Percentiles rank a stretch among this genome's conserved stretches.
phyloP scores from a whole-genome alignment of 2,888 invertebrate species.

The Cylloceria caligata region DNA sequence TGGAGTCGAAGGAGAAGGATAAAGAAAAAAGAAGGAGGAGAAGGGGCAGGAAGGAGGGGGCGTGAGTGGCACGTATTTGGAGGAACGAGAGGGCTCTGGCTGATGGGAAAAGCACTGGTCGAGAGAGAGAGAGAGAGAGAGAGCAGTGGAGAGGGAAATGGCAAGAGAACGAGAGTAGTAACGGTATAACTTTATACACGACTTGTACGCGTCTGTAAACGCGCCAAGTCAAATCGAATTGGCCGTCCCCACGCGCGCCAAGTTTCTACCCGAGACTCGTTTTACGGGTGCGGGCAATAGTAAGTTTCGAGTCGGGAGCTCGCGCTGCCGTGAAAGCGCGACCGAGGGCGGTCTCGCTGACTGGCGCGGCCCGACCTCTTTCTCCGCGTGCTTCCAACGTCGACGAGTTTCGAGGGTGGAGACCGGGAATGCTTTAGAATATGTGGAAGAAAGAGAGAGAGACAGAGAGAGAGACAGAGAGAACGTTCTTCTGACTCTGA shows the following conservation, averaged over 20 bases:
- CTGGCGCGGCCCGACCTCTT: slow-evolving; percentile 17
- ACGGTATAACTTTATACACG: slow-evolving; percentile 65
- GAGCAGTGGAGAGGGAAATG: slow-evolving; percentile 18
- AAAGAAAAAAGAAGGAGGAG: slow-evolving; percentile 1
- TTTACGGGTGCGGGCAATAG: slow-evolving; percentile 69
- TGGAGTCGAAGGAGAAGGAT: slow-evolving; percentile 50
- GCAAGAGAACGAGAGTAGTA: slow-evolving; percentile 53
- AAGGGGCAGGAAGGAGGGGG: slow-evolving; percentile 10
- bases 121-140: slow-evolving; percentile 29
- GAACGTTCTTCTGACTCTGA: slow-evolving; percentile 13
- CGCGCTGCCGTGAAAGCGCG: slow-evolving; percentile 24
- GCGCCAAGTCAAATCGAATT: slow-evolving; percentile 74
- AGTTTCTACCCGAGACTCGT: slow-evolving; percentile 72
- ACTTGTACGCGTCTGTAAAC: slow-evolving; percentile 69
- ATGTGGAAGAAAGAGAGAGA: background rate
- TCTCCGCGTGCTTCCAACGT: background rate
- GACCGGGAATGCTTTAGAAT: background rate
- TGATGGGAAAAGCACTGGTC: slow-evolving; percentile 61
- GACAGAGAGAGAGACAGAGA: background rate
- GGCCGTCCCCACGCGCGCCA: slow-evolving; percentile 63
- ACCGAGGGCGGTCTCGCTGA: background rate
- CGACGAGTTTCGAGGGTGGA: background rate
- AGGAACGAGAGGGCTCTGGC: slow-evolving; percentile 38
- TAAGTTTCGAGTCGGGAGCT: slow-evolving; percentile 63
- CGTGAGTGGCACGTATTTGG: slow-evolving; percentile 37